These are phyloP conservation scores for Rousettus leschenaultii DNA, from an alignment of 2,113 vertebrate genomes.

Conservation along the genomic window DNA sequence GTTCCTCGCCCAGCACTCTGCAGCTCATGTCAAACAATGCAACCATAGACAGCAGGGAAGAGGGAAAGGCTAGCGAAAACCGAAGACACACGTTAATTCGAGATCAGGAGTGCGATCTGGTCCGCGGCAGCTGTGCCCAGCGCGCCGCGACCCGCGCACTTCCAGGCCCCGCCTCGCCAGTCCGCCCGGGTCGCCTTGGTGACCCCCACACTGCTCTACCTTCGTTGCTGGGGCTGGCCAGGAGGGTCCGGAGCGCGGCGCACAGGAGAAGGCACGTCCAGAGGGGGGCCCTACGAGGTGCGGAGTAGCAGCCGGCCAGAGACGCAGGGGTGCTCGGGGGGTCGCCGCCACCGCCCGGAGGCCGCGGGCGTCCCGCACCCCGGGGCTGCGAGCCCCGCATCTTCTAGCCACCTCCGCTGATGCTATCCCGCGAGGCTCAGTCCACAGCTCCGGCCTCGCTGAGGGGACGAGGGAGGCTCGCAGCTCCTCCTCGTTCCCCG, in stretches of 20 bases:
- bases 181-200: not conserved
- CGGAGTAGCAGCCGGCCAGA: slow-evolving; percentile 50
- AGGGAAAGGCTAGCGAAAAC: not conserved
- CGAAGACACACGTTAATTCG: accelerated
- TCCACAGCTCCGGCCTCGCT: not conserved
- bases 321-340: not conserved
- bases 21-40: slow-evolving; percentile 38
- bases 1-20: not conserved
- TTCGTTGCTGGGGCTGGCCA: slow-evolving; percentile 81
- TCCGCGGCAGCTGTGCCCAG: not conserved
- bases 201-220: slow-evolving; percentile 64
- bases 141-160: not conserved
- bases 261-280: slow-evolving; percentile 77
- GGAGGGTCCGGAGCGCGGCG: slow-evolving; percentile 77
- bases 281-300: slow-evolving; percentile 52
- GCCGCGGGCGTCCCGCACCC: slow-evolving; percentile 35
- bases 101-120: not conserved
- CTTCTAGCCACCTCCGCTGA: not conserved
- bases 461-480: not conserved
- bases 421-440: not conserved
- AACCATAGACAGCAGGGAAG: not conserved
- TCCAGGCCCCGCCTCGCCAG: slow-evolving; percentile 41
- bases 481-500: not conserved
- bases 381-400: slow-evolving; percentile 71
- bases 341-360: not conserved